Base-by-base conservation (phyloP, 2,113 vertebrate genomes). In the Delphinapterus leucas region DNA sequence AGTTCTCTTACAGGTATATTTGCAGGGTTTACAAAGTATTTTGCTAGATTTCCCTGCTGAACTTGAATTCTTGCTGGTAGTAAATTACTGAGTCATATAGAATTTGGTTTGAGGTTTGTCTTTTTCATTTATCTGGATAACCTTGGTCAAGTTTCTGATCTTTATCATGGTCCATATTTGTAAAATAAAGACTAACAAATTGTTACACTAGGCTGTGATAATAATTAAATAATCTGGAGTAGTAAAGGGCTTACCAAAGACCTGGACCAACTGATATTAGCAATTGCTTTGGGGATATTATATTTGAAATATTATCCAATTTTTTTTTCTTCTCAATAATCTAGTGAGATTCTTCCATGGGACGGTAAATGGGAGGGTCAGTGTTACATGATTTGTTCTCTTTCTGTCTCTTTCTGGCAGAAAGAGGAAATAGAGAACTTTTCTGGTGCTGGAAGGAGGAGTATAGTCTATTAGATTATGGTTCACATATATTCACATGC, bases 61-160 rank as follows among this genome's bases (percentile, higher is more conserved):
- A 73, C 68, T 80, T 96, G 49, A 85, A 63, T 93, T 41, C 7
- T 96, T 94, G 26, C 17, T 87, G 49, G 17, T 74, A 70, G 26
- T 77, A 94, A 90, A 81, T 85, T 60, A 77, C 67, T 94, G 44
- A 94, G 36, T 68, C 53, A 55, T 6, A 55, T 31, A 88, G 26
- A 92, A 93, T 84, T 97, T 53, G 20, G 13, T 83, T 73, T 79
- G 60, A 73, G 13, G 90, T 95, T 77, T 96, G 3, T 83, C 26
- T 95, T 36, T 93, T 58, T 81, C 21, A 77, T 68, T 79, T 77
- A 53, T 49, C 6, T 95, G 21, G 5, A 33, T 38, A 70, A 93
- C 10, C 38, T 86, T 83, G 36, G 41, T 36, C 26, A 97, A 86
- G 15, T 53, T 88, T 95, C 58, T 93, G 55, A 95, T 67, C 53